These are phyloP conservation scores for Sarcophaga carnaria DNA, from an alignment of 2,888 invertebrate genomes.

Conservation along the genomic window DNA sequence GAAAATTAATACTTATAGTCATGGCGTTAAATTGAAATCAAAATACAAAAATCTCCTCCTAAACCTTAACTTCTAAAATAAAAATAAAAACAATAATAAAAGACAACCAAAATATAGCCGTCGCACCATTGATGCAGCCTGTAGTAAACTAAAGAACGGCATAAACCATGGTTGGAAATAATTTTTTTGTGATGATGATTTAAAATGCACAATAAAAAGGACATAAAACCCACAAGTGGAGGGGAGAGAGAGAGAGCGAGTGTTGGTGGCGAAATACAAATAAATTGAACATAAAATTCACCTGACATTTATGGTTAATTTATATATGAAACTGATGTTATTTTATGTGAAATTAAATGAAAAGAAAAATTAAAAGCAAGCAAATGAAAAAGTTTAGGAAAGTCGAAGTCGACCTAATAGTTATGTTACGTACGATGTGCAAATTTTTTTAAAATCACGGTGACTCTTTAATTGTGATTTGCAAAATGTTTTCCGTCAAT, in stretches of 20 bases:
- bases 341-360: constrained; percentile 58
- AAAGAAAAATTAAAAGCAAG: constrained; percentile 9
- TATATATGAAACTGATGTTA: constrained; percentile 53
- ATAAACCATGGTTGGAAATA: background rate
- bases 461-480: too few species aligned
- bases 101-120: too few species aligned
- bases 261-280: constrained; percentile 3
- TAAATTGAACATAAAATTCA: constrained; percentile 62
- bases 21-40: too few species aligned
- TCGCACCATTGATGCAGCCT: too few species aligned
- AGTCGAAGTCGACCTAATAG: background rate
- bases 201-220: constrained; percentile 47
- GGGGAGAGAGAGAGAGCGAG: background rate
- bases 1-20: too few species aligned
- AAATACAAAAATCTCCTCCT: too few species aligned
- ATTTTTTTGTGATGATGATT: background rate
- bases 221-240: constrained; percentile 2
- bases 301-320: constrained; percentile 64
- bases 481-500: too few species aligned
- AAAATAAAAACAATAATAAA: too few species aligned
- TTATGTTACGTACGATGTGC: too few species aligned
- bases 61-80: too few species aligned
- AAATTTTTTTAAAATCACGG: too few species aligned
- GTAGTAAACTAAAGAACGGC: too few species aligned
- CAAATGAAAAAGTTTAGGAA: constrained; percentile 1